Conservation (phyloP, 2,113 vertebrate species). For the Ciconia maguari region DNA sequence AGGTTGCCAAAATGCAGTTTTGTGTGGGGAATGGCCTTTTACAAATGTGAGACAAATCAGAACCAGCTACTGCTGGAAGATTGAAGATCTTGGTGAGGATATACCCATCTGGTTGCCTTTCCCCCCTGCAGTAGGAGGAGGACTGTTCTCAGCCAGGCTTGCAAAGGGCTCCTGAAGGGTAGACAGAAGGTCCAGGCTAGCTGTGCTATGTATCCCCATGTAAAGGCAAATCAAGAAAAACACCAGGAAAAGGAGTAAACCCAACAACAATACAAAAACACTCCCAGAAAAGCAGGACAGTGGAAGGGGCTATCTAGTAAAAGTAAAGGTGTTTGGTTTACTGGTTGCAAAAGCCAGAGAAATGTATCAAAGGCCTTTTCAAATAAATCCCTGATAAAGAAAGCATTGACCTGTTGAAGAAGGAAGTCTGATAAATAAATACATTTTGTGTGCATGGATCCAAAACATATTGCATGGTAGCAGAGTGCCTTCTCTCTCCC, state of each 20-base stretch:
- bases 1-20: background rate
- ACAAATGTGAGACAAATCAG: background rate
- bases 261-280: background rate
- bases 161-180: background rate
- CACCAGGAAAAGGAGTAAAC: background rate
- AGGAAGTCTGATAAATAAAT: background rate
- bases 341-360: background rate
- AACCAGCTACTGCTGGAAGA: background rate
- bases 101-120: background rate
- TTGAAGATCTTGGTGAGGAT: background rate
- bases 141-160: background rate
- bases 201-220: background rate
- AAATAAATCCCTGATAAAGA: slow-evolving; percentile 4
- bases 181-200: background rate
- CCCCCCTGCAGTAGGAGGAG: background rate
- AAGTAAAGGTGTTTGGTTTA: background rate
- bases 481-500: background rate
- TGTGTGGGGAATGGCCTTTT: background rate
- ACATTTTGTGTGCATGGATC: background rate
- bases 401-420: background rate
- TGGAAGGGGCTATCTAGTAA: background rate
- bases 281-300: background rate
- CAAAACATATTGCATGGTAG: background rate
- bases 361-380: background rate
- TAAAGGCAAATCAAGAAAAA: background rate